A percentile compares a stretch with the other conserved stretches of the same genome.
These are phyloP conservation scores for Idaea dimidiata DNA, from an alignment of 2,888 invertebrate species.

Conservation along the genomic window DNA sequence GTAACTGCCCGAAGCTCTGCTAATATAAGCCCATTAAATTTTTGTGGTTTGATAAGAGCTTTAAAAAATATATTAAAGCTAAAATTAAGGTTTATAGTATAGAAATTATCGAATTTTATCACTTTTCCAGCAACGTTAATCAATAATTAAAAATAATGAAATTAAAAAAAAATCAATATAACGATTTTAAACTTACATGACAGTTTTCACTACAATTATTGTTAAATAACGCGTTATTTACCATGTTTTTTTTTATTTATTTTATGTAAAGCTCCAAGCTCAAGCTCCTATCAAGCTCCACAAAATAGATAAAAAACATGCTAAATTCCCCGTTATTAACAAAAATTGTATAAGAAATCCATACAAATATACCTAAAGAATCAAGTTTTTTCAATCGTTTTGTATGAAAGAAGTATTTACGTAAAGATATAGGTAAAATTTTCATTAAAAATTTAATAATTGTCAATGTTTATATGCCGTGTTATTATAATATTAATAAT, in stretches of 20 bases:
- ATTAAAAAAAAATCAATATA: neutral
- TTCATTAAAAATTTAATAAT: conserved; percentile 16
- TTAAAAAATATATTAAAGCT: neutral
- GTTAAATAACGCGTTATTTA: too few species aligned
- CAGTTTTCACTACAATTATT: too few species aligned
- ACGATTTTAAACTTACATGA: too few species aligned
- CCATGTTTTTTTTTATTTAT: too few species aligned
- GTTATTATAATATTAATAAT: conserved; percentile 38
- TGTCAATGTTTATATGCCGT: conserved; percentile 33
- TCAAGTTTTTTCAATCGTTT: conserved; percentile 15
- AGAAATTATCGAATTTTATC: neutral
- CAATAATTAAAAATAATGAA: neutral
- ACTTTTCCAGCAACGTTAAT: neutral
- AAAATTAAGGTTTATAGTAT: neutral
- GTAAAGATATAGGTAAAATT: conserved; percentile 21
- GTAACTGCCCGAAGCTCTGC: neutral
- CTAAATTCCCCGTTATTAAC: too few species aligned
- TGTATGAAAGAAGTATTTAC: conserved; percentile 28
- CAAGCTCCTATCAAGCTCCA: too few species aligned
- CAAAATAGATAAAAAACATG: too few species aligned
- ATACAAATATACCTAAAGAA: neutral
- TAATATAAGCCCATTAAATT: neutral
- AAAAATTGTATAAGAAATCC: neutral
- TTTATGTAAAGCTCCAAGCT: too few species aligned
- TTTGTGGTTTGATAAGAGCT: neutral